Evolutionary conservation across 2,888 invertebrate species (phyloP).

Genomic region (Rhopalosiphum nymphaeae): DNA sequence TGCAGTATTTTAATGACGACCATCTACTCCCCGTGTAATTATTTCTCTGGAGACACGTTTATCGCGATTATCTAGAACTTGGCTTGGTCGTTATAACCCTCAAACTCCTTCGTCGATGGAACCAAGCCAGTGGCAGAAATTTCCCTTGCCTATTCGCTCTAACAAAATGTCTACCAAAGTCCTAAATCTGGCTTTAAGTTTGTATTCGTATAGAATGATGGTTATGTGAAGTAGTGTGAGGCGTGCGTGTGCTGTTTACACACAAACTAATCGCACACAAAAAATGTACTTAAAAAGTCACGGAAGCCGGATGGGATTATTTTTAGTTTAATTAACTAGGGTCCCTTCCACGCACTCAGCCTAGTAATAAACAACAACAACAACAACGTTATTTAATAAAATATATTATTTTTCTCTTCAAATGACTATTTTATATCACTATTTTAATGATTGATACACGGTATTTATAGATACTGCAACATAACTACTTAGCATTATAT

Average conservation of each 20-base stretch:
- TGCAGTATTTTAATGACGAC: conserved; percentile 39
- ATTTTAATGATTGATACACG: not conserved
- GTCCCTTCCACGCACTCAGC: not conserved
- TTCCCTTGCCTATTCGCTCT: not conserved
- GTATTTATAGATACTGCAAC: too few species aligned
- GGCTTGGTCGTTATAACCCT: conserved; percentile 28
- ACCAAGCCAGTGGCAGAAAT: conserved; percentile 40
- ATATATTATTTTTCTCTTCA: not conserved
- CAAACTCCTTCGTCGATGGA: not conserved
- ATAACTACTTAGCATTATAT: not conserved
- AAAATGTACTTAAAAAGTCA: not conserved
- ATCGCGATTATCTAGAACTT: conserved; percentile 48
- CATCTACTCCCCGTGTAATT: not conserved
- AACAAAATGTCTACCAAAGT: conserved; percentile 23
- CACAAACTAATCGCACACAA: not conserved
- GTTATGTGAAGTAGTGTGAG: not conserved
- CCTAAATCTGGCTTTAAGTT: conserved; percentile 52
- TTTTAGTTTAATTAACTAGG: conserved; percentile 40
- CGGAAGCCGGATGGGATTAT: conserved; percentile 30
- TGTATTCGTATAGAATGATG: conserved; percentile 12
- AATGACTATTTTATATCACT: not conserved
- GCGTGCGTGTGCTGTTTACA: not conserved
- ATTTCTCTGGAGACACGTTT: conserved; percentile 51
- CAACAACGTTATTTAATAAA: not conserved
- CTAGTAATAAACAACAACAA: not conserved